Base-by-base conservation (phyloP, 2,888 invertebrate genomes). In the Gerosis bhagava region DNA sequence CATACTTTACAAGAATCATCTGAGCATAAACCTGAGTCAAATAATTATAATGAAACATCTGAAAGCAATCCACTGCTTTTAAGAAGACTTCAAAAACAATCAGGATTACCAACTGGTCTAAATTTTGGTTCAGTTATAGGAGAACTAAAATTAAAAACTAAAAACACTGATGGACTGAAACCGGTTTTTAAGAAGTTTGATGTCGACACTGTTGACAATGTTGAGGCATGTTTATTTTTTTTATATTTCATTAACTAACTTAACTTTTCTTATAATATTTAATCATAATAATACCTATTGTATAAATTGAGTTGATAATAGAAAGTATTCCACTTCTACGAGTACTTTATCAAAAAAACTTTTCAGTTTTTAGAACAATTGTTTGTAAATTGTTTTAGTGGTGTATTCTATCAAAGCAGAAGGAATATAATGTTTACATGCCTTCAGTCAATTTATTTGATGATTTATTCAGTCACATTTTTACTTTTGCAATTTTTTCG, bases 181-280 rank as follows among this genome's bases (percentile, higher is more conserved):
- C 87, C 88, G 2, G 87, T 88, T 35, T 87, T 88, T 58, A 83
- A 74, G 66, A 87, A 87, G 57, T 86, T 87, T 49, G 83, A 83
- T 50, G 52, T 67, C 21, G 83, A 79, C 54, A 54, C 62, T 22
- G 68, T 73, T 55, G 77, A 79, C 47, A 65, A 69, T 51, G 56
- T 54, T 45, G 73, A 87, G 86, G 87, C 81, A 79, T 64, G 77
- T 77, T 29, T 31, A 22, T 53, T 26, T 40, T 24, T 5, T 40
- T 5, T n/a, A 12, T 26, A n/a, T n/a, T n/a, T n/a, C n/a, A n/a
- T n/a, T n/a, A n/a, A n/a, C n/a, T n/a, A n/a, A n/a, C n/a, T n/a
- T n/a, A n/a, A n/a, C n/a, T 17, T 1, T 37, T 8, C 2, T 3
- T 24, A n/a, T 3, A 2, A 11, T 6, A 4, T 5, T 11, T 11